Evolutionary conservation across 2,113 vertebrate genomes (phyloP).

Genomic region (Stomatorhinus ivindoensis): DNA sequence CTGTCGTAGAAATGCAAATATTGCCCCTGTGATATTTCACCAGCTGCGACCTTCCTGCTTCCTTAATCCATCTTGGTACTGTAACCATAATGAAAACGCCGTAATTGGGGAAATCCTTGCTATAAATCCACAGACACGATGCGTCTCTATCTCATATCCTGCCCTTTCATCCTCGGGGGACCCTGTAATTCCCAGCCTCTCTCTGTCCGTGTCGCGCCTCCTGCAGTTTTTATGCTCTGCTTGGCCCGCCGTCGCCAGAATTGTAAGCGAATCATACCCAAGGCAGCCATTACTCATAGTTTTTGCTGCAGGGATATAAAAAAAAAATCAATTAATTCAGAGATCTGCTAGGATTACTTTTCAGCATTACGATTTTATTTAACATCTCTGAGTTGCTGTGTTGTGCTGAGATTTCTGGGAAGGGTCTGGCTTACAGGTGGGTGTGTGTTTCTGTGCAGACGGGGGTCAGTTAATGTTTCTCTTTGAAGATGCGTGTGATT

Average conservation of each 20-base stretch:
- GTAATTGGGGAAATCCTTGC: neutral
- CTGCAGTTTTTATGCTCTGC: neutral
- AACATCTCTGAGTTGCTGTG: neutral
- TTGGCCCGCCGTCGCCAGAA: neutral
- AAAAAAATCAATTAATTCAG: constrained; percentile 10
- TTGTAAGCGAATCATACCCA: constrained; percentile 11
- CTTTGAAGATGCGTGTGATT: neutral
- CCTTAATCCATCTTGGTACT: neutral
- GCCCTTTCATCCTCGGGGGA: neutral
- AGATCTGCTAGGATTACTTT: constrained; percentile 4
- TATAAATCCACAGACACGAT: neutral
- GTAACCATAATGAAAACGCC: neutral
- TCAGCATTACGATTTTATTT: neutral
- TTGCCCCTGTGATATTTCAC: neutral
- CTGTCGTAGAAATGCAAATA: constrained; percentile 2
- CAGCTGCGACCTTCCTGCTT: neutral
- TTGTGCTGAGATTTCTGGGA: neutral
- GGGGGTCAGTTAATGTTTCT: neutral
- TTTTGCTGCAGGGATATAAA: neutral
- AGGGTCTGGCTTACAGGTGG: neutral
- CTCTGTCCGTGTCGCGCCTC: neutral
- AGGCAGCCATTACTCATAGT: neutral
- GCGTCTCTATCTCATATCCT: neutral
- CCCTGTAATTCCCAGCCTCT: neutral
- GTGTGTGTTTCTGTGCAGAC: neutral